Evolutionary conservation across 2,113 vertebrate species (phyloP).

Genomic region (Meleagris gallopavo): DNA sequence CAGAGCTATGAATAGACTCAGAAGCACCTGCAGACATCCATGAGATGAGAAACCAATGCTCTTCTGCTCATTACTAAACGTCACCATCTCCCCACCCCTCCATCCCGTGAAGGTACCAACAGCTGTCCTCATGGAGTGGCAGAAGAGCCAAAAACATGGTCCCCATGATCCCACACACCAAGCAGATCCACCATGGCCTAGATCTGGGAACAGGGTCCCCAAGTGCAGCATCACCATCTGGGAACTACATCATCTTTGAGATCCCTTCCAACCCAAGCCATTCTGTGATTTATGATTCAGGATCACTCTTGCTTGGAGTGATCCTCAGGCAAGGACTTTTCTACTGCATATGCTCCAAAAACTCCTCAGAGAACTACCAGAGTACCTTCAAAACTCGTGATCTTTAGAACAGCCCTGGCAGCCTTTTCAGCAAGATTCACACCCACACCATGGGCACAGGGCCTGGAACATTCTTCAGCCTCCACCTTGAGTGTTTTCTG

Average conservation of each 20-base stretch:
- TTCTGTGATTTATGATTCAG: too few species aligned
- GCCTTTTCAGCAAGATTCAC: not conserved
- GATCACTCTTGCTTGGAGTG: not conserved
- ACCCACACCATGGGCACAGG: rapidly evolving
- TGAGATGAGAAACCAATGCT: not conserved
- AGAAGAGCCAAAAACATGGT: not conserved
- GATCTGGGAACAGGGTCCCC: not conserved
- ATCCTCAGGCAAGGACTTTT: not conserved
- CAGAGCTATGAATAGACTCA: not conserved
- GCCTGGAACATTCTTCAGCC: not conserved
- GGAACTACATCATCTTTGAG: not conserved
- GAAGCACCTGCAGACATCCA: not conserved
- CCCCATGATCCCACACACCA: not conserved
- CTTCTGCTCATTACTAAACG: not conserved
- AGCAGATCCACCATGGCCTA: not conserved
- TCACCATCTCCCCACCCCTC: not conserved
- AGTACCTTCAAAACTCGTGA: not conserved
- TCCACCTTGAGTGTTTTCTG: not conserved
- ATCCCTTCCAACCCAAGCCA: too few species aligned
- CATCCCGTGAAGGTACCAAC: not conserved
- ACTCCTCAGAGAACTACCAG: not conserved
- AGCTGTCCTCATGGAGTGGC: not conserved
- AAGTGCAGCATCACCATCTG: not conserved
- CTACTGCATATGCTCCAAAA: not conserved
- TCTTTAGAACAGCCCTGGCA: not conserved